phyloP scores from a whole-genome alignment of 2,797 vertebrate genomes.

The Clangula hyemalis region DNA sequence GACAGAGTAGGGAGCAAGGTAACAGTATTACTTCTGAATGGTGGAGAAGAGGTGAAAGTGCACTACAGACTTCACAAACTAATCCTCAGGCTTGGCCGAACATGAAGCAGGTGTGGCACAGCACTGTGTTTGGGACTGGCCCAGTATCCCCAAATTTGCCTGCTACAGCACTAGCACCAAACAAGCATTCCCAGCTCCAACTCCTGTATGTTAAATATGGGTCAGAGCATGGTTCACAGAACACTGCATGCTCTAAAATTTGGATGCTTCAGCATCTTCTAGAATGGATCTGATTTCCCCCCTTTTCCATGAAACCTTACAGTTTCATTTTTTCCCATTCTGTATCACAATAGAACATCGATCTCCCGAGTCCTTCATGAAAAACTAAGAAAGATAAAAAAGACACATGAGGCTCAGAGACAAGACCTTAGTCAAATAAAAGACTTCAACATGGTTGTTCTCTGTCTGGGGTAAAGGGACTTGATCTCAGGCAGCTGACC shows the following conservation, averaged over 20 bases:
- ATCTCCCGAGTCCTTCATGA: neutral
- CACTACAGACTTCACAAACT: neutral
- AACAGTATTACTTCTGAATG: neutral
- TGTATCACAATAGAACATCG: neutral
- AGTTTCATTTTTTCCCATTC: neutral
- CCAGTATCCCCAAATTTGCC: neutral
- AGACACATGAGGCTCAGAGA: neutral
- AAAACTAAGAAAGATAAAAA: neutral
- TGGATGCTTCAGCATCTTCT: neutral
- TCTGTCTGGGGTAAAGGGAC: neutral
- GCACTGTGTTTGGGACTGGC: neutral
- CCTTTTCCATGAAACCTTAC: neutral
- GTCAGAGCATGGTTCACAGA: neutral
- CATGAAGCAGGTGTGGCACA: too few species aligned
- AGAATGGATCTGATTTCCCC: neutral
- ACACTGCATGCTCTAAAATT: neutral
- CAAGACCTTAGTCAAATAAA: neutral
- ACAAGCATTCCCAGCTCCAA: neutral
- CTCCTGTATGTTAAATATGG: too few species aligned
- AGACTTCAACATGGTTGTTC: neutral
- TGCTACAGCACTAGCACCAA: neutral
- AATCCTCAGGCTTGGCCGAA: neutral
- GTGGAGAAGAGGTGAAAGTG: neutral
- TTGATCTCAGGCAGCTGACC: neutral
- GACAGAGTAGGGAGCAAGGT: neutral